Evolutionary conservation across 2,797 vertebrate genomes (phyloP).

Genomic region (Rhynchonycteris naso): DNA sequence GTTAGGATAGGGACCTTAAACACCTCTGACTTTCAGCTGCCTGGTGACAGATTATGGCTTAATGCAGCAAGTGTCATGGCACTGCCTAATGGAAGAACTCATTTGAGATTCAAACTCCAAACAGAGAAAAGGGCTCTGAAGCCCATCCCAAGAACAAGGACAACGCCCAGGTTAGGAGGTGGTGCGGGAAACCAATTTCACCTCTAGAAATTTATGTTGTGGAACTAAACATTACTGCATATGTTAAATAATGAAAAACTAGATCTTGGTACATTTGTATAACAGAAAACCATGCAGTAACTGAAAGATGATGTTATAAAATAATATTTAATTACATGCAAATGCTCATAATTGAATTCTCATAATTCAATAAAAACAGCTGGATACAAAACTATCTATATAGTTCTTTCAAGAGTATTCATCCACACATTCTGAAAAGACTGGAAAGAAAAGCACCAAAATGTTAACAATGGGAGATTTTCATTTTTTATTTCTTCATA

Average conservation of each 20-base stretch:
- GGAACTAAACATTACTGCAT: background rate
- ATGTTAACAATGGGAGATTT: background rate
- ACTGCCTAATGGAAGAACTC: background rate
- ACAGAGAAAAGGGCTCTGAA: background rate
- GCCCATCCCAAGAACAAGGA: background rate
- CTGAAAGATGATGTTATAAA: background rate
- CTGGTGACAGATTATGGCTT: fast-evolving
- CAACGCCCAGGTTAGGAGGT: background rate
- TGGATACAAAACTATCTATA: background rate
- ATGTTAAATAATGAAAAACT: background rate
- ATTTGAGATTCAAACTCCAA: background rate
- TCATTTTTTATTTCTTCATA: background rate
- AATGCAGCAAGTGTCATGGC: background rate
- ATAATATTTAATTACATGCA: background rate
- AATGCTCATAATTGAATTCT: background rate
- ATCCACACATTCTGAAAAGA: background rate
- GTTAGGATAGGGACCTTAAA: background rate
- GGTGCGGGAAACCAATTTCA: background rate
- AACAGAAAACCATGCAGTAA: background rate
- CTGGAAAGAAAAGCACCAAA: background rate
- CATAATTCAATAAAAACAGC: background rate
- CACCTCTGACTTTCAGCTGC: background rate
- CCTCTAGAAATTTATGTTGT: background rate
- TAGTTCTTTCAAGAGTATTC: background rate
- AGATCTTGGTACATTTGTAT: background rate